Evolutionary conservation across 2,888 invertebrate genomes (phyloP).

Genomic region (Boloria selene): DNA sequence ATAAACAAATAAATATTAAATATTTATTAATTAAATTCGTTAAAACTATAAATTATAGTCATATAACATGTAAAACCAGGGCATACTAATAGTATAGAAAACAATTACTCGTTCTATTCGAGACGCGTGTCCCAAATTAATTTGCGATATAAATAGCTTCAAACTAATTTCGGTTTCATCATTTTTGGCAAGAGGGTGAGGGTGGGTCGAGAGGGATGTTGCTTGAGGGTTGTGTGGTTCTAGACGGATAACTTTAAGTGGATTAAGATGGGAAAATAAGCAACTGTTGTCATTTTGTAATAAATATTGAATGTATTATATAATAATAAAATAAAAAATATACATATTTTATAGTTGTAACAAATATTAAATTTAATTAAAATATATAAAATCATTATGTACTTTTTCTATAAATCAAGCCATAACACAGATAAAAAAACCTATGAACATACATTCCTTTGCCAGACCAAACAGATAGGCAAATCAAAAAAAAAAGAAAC

Average conservation of each 20-base stretch:
- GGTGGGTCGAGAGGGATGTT: conserved; percentile 2
- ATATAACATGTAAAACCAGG: background rate
- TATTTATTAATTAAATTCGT: background rate
- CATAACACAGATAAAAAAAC: background rate
- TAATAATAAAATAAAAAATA: background rate
- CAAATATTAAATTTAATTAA: no score
- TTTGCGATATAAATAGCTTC: conserved; percentile 15
- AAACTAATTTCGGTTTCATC: conserved; percentile 15
- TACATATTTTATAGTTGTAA: no score
- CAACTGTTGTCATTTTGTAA: background rate
- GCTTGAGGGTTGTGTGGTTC: background rate
- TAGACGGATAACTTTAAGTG: conserved; percentile 1
- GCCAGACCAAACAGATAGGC: background rate
- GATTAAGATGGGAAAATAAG: conserved; percentile 5
- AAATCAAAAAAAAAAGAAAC: conserved; percentile 4
- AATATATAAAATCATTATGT: no score
- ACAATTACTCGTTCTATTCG: conserved; percentile 6
- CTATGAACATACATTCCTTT: background rate
- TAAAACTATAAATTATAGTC: background rate
- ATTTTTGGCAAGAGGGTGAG: conserved; percentile 18
- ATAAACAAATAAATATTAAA: no score
- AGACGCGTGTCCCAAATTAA: conserved; percentile 23
- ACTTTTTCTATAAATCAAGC: no score
- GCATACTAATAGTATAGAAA: background rate
- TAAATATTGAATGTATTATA: background rate